Base-by-base conservation (phyloP, 2,888 invertebrate genomes). In the Metopia argyrocephala region DNA sequence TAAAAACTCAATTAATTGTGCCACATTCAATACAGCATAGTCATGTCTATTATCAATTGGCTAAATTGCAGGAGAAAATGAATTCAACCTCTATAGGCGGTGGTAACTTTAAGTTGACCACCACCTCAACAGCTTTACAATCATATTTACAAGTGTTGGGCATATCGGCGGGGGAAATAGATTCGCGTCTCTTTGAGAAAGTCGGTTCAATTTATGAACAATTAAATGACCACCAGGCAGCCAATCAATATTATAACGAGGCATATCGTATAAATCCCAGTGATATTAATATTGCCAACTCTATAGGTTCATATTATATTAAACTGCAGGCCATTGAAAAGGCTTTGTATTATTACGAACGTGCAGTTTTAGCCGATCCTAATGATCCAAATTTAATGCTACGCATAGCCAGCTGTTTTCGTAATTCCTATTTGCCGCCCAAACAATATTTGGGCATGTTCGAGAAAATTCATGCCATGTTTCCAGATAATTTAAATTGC, bases 401-500 rank as follows among this genome's bases (percentile, higher is more conserved):
- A 87, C 94, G 96, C 91, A 95, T 96, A 62, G 97, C 97, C 7
- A 95, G 95, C 38, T 96, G 96, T 89, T 94, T 96, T 86, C 92
- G 96, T 50, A 92, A 96, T 84, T 94, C 94, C 73, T 97, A 97
- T 28, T 78, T 89, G 82, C 94, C 92, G 75, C 90, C 92, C 68
- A 92, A 92, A 82, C 91, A 91, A 83, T 91, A 91, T 82, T 79
- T 91, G 74, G 87, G 87, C 59, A 86, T 91, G 84, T 91, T 91
- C 65, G 89, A 90, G 79, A 88, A 89, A 61, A 91, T 98, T 86
- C 96, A 98, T 87, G 92, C 93, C 21, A 93, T 94, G 84, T 99
- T 99, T 90, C 99, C 99, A 0, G 98, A 98, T 82, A 98, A 98
- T 89, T 93, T 96, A 1, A 97, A 98, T 88, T 98, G 98, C 93